Evolutionary conservation across 1,140 invertebrate species (phyloP).

Genomic region (Pseudomyrmex gracilis): DNA sequence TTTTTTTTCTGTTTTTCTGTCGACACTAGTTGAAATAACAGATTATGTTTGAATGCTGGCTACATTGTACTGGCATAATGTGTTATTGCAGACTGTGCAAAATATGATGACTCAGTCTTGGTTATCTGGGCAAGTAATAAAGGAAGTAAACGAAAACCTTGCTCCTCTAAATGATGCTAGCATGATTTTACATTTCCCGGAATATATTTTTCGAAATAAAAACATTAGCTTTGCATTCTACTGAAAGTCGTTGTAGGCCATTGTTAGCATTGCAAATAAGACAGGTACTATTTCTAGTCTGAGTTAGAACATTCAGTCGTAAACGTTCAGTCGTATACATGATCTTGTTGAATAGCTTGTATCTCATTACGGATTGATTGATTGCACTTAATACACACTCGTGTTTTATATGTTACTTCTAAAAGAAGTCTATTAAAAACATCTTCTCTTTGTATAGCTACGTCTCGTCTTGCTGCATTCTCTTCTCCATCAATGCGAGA

Average conservation of each 20-base stretch:
- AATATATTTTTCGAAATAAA: not conserved
- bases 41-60: too few relatives aligned
- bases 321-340: not conserved
- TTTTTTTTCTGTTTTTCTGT: too few relatives aligned
- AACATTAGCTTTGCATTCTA: not conserved
- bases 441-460: not conserved
- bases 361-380: not conserved
- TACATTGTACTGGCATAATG: too few relatives aligned
- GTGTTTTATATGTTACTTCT: not conserved
- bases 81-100: too few relatives aligned
- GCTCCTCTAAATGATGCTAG: not conserved
- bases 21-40: too few relatives aligned
- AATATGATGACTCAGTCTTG: too few relatives aligned
- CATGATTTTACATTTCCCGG: constrained; percentile 6
- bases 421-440: not conserved
- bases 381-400: constrained; percentile 4
- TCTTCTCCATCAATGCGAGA: not conserved
- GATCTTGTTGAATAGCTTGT: not conserved
- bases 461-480: not conserved
- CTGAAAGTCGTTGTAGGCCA: not conserved
- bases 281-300: not conserved
- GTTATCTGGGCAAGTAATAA: not conserved
- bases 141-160: not conserved
- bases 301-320: not conserved
- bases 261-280: not conserved